These are phyloP conservation scores for Siphlonurus alternatus DNA, from an alignment of 2,888 invertebrate genomes.

Conservation along the genomic window DNA sequence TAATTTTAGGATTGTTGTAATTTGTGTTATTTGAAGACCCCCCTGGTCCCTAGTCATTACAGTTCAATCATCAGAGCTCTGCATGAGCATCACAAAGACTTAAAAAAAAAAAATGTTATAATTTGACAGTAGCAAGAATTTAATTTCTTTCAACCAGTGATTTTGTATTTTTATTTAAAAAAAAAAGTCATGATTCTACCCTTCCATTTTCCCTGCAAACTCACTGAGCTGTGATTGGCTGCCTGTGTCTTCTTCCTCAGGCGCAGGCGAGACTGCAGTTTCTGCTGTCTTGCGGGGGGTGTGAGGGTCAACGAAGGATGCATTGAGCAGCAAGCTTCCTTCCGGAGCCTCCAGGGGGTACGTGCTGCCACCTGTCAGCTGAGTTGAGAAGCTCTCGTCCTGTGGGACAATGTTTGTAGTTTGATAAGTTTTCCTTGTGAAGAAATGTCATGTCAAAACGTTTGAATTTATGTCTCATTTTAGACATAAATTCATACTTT, in stretches of 20 bases:
- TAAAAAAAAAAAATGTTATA: background rate
- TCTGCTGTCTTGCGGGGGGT: constrained; percentile 15
- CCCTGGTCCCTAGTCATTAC: too few relatives aligned
- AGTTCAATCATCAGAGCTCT: too few relatives aligned
- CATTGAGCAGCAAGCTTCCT: constrained; percentile 34
- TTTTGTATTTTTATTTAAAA: too few relatives aligned
- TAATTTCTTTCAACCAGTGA: background rate
- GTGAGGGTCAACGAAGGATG: constrained; percentile 35
- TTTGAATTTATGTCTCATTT: too few relatives aligned
- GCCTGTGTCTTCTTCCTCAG: background rate
- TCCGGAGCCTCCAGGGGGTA: constrained; percentile 44
- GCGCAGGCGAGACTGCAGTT: too few relatives aligned
- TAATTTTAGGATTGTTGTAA: too few relatives aligned
- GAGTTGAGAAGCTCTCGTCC: background rate
- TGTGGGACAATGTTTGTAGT: background rate
- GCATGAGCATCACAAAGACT: background rate
- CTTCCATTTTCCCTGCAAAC: too few relatives aligned
- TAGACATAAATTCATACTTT: too few relatives aligned
- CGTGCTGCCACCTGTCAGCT: constrained; percentile 17
- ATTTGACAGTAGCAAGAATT: background rate
- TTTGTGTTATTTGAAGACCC: too few relatives aligned
- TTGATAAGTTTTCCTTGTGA: too few relatives aligned
- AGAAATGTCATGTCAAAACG: too few relatives aligned
- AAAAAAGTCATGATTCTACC: too few relatives aligned
- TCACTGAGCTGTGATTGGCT: constrained; percentile 1